phyloP scores from a whole-genome alignment of 2,888 invertebrate species.

The Xestoiulus laeticollis region DNA sequence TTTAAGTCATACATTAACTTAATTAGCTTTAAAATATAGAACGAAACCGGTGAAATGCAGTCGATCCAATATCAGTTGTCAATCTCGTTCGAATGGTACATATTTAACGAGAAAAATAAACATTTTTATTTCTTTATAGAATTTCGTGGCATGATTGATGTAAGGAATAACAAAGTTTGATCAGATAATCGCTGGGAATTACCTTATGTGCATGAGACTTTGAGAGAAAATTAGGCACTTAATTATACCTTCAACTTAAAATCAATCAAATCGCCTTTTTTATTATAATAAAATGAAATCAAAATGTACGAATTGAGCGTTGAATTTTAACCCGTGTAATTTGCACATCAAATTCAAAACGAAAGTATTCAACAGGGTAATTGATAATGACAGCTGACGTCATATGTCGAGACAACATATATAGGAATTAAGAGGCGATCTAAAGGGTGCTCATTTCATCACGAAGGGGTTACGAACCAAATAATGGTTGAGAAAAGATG shows the following conservation, averaged over 20 bases:
- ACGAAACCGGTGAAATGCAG: background rate
- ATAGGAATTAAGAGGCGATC: background rate
- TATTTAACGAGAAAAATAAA: conserved; percentile 5
- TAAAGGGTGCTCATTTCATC: background rate
- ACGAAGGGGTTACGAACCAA: background rate
- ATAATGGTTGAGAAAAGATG: background rate
- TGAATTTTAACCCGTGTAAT: background rate
- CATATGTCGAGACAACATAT: background rate
- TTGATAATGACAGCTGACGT: conserved; percentile 13
- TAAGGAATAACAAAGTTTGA: background rate
- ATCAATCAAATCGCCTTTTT: background rate
- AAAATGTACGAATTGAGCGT: background rate
- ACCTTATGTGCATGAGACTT: background rate
- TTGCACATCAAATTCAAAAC: background rate
- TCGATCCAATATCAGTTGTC: background rate
- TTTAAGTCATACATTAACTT: no score
- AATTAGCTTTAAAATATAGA: background rate
- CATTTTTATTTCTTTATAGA: background rate
- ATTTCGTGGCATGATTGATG: background rate
- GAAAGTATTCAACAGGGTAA: background rate
- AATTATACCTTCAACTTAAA: background rate
- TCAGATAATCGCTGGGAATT: background rate
- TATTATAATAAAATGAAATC: background rate
- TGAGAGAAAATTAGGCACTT: background rate
- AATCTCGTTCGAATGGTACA: background rate